phyloP scores from a whole-genome alignment of 2,113 vertebrate species.

The Nesoenas mayeri region DNA sequence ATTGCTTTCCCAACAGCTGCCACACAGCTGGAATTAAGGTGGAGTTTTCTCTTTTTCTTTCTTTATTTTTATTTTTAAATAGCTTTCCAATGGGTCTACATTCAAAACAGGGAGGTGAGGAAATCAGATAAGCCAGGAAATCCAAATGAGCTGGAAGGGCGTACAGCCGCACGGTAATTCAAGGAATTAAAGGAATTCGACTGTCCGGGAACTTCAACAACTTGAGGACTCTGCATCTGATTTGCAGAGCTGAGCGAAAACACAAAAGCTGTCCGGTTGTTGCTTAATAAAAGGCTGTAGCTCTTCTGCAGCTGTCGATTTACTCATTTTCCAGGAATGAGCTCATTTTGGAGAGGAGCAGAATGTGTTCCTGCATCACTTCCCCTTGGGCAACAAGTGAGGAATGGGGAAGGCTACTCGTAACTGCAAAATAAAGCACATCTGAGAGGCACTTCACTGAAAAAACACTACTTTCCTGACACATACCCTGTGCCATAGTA shows the following conservation, averaged over 20 bases:
- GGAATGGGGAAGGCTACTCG: accelerated
- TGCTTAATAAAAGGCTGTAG: background rate
- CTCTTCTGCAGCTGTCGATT: conserved; percentile 13
- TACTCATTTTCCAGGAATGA: conserved; percentile 34
- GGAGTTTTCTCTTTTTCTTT: background rate
- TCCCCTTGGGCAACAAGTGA: background rate
- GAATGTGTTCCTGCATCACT: background rate
- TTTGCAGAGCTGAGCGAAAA: background rate
- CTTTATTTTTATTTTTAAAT: background rate
- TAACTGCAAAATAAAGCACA: background rate
- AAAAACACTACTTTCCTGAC: accelerated
- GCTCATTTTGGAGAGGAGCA: background rate
- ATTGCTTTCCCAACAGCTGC: conserved; percentile 35
- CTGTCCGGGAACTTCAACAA: background rate
- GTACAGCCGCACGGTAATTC: background rate
- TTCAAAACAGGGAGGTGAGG: background rate
- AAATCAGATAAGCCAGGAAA: background rate
- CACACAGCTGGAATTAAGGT: background rate
- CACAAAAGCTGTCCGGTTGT: background rate
- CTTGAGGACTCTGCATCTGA: background rate
- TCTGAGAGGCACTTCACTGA: accelerated
- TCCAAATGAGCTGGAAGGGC: background rate
- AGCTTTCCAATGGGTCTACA: background rate
- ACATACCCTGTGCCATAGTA: accelerated
- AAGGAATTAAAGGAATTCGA: background rate